Evolutionary conservation across 1,140 invertebrate species (phyloP), one percentile per base, ranked within the genome.

Genomic region (Anadara kagoshimensis): DNA sequence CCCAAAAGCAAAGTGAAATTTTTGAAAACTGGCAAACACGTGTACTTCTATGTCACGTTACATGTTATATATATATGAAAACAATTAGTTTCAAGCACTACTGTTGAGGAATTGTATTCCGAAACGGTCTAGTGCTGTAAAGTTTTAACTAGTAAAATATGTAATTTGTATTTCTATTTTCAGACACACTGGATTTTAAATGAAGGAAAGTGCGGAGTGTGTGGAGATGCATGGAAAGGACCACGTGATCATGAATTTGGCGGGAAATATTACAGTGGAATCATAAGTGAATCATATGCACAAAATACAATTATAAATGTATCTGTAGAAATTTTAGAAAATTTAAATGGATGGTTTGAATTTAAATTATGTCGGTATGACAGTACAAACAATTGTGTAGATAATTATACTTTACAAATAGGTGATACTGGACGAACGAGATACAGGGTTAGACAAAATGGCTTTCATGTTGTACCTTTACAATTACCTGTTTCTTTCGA

Each of bases 161-260:
- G n/a, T 36, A 36, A 36, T 36, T 36, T 36, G 7, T n/a, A 36
- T 36, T 36, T 36, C 29, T 36, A 36, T 22, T 78, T 79, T 58
- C 57, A 89, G 87, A 73, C 95, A 44, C 95, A 97, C 87, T 96
- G 95, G 94, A 91, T 94, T 75, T 92, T 94, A 84, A 97, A 97
- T 87, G 87, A 91, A 11, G 96, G 96, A 0, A 92, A 92, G 75
- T 98, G 96, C 83, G 96, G 96, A 0, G 90, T 96, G 20, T 98
- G 96, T 85, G 96, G 96, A 0, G 96, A 98, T 88, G 92, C 95
- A 5, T 94, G 93, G 82, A 92, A 95, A 65, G 71, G 47, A 65
- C 66, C 79, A 67, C 68, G 76, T 41, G 66, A 68, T 29, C 51
- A 81, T 57, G 79, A 81, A 59, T 49, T 59, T 62, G 75, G 76